phyloP scores from a whole-genome alignment of 2,797 vertebrate genomes.

The Hirundo rustica region DNA sequence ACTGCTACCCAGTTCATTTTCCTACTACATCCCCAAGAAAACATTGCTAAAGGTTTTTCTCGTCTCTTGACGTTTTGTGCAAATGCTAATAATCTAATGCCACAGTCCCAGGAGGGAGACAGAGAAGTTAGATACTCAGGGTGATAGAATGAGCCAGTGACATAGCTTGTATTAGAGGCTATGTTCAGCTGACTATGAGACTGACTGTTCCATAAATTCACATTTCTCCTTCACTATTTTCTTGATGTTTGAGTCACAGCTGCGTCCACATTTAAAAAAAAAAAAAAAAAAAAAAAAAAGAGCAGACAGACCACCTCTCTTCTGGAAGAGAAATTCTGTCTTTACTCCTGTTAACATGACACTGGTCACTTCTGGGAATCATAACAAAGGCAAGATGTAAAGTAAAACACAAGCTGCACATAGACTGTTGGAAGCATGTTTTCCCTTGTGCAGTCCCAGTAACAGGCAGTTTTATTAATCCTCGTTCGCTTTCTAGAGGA shows the following conservation, averaged over 20 bases:
- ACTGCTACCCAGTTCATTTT: neutral
- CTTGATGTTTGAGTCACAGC: neutral
- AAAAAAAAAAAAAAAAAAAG: neutral
- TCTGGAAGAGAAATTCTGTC: neutral
- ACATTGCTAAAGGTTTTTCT: neutral
- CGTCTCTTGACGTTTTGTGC: neutral
- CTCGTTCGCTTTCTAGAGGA: neutral
- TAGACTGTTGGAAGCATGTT: neutral
- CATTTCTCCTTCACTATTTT: neutral
- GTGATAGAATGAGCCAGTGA: neutral
- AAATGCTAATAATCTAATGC: neutral
- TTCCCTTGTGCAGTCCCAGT: neutral
- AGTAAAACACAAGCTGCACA: neutral
- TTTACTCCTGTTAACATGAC: neutral
- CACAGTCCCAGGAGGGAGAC: neutral
- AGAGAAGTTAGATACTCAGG: neutral
- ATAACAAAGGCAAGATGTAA: neutral
- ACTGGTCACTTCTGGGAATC: neutral
- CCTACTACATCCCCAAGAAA: neutral
- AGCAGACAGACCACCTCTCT: neutral
- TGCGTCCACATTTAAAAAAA: fast-evolving
- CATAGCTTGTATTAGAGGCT: neutral
- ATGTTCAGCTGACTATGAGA: neutral
- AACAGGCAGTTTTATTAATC: neutral
- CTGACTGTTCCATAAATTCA: fast-evolving